Evolutionary conservation across 2,797 vertebrate species (phyloP).

Genomic region (Sebastolobus altivelis): DNA sequence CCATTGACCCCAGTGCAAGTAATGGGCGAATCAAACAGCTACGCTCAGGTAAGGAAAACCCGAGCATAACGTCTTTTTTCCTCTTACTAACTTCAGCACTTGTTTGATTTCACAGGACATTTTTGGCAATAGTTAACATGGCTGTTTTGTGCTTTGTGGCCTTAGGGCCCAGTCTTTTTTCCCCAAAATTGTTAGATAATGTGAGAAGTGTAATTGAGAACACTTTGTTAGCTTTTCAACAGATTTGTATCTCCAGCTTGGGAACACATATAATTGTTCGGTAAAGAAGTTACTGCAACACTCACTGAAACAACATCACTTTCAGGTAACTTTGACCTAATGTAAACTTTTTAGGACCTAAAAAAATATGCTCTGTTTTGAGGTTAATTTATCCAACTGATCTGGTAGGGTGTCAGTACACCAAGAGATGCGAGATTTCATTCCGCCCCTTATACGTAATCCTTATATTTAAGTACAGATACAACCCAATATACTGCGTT

Average conservation of each 20-base stretch:
- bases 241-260: not conserved
- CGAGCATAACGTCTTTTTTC: not conserved
- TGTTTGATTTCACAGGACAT: not conserved
- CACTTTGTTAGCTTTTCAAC: not conserved
- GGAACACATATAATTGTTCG: not conserved
- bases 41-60: conserved; percentile 90
- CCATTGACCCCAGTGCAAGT: conserved; percentile 94
- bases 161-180: not conserved
- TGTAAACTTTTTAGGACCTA: not conserved
- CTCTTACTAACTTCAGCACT: not conserved
- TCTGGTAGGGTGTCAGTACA: not conserved
- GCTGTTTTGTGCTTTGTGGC: conserved; percentile 13
- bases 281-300: not conserved
- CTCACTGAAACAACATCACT: not conserved
- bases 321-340: not conserved
- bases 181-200: not conserved
- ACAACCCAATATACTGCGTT: not conserved
- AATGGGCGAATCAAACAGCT: conserved; percentile 97
- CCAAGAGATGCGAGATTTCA: not conserved
- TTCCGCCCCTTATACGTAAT: not conserved
- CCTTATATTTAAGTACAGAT: not conserved
- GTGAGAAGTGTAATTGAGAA: conserved; percentile 1
- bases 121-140: not conserved
- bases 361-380: not conserved
- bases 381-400: not conserved